These are phyloP conservation scores for Hemiscyllium ocellatum DNA, from an alignment of 2,113 vertebrate genomes.

Conservation along the genomic window DNA sequence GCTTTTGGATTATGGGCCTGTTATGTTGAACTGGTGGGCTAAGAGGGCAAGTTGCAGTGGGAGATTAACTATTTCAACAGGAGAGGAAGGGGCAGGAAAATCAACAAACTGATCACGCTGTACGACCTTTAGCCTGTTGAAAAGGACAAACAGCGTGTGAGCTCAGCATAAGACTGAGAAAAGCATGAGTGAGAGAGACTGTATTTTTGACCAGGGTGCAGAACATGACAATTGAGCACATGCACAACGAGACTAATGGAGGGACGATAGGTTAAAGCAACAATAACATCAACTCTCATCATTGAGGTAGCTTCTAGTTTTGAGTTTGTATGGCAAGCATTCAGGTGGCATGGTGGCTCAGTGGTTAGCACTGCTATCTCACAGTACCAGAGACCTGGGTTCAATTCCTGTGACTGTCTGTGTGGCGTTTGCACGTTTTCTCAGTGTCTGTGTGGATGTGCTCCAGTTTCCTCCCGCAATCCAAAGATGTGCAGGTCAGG, in stretches of 20 bases:
- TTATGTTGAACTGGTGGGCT: neutral
- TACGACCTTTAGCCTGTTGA: neutral
- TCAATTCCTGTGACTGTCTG: too few species aligned
- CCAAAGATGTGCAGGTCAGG: too few species aligned
- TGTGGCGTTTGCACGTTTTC: too few species aligned
- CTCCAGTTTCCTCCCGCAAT: too few species aligned
- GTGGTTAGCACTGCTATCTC: too few species aligned
- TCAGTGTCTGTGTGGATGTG: too few species aligned
- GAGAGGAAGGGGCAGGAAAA: neutral
- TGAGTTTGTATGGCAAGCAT: neutral
- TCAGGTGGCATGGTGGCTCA: too few species aligned
- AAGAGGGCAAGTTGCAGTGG: neutral
- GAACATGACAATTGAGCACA: neutral
- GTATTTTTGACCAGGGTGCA: neutral
- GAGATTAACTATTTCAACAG: neutral
- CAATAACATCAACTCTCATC: neutral
- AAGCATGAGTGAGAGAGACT: neutral
- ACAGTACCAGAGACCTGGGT: too few species aligned
- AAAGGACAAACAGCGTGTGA: neutral
- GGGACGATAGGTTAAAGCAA: neutral
- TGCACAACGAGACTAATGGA: neutral
- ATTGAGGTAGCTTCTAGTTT: neutral
- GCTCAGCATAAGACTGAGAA: neutral
- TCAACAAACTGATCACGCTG: neutral
- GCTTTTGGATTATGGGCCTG: neutral